Percentiles rank a stretch among this genome's conserved stretches.
These are phyloP conservation scores for Clytia hemisphaerica DNA, from an alignment of 30 jellyfish, hydroid and myxozoan genomes.

Conservation along the genomic window DNA sequence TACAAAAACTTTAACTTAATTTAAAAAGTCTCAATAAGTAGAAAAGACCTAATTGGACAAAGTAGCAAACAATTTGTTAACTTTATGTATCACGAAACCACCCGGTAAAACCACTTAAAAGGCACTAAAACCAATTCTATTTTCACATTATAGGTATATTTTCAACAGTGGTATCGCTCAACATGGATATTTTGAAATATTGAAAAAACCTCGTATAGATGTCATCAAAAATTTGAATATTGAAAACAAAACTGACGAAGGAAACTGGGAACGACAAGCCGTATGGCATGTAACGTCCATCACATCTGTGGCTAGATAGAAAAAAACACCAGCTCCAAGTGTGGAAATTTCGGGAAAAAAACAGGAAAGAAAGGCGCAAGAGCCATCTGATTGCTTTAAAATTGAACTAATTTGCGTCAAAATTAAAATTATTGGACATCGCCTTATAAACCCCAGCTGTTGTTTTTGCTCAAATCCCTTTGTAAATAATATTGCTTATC, in stretches of 20 bases:
- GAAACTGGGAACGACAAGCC: not conserved
- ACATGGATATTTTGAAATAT: conserved; percentile 16
- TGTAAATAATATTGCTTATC: no score
- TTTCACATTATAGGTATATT: conserved; percentile 1
- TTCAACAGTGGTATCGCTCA: conserved; percentile 16
- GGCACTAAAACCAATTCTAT: not conserved
- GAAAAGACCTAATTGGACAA: not conserved
- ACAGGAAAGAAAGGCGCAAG: no score
- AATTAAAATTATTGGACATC: no score
- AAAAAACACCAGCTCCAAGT: no score
- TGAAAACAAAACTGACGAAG: conserved; percentile 10
- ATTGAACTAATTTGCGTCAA: no score
- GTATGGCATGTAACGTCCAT: no score
- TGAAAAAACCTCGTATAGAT: not conserved
- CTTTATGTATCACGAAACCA: no score
- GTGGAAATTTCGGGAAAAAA: no score
- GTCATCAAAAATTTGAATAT: not conserved
- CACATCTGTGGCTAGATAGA: not conserved
- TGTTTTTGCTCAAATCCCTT: no score
- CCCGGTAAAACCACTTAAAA: not conserved
- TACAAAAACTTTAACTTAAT: not conserved
- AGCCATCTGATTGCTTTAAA: no score
- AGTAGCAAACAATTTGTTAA: not conserved
- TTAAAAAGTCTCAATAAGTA: not conserved
- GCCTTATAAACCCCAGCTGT: no score